Evolutionary conservation across 1,140 invertebrate genomes (phyloP), one percentile per base, ranked within the genome.

Genomic region (Drosophila carrolli): DNA sequence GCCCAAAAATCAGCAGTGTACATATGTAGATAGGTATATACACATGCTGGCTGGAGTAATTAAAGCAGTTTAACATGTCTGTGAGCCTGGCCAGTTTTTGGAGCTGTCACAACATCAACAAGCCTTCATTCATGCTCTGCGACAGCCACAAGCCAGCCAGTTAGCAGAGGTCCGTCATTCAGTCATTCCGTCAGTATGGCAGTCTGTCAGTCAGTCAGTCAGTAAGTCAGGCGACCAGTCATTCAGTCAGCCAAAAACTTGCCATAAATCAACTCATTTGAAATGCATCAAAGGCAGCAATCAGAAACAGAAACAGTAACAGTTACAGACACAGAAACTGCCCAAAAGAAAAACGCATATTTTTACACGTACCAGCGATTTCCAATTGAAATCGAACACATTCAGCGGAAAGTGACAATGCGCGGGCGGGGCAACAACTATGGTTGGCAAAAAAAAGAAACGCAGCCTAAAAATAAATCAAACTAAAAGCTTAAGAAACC

Each of bases 181-280:
- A 10, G 61, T 27, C 58, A 41, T 41, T 53, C 44, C 32, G 47
- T 11, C 67, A 62, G 63, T 53, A 53, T 68, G 54, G 56, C 66
- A 35, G 59, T 43, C 71, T 32, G 29, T 46, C 46, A 10, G 61
- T 27, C 58, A 41, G 43, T 53, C 51, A 38, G 47, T 11, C 67
- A 66, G 63, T 53, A 53, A 74, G 54, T 60, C 66, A 35, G 55
- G 40, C 71, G 63, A 23, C 40, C 61, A 40, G 61, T 54, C 67
- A 63, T 54, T 56, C 59, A 56, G 54, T 32, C 53, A 81, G 67
- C 82, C 82, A 58, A 86, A 86, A 86, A 77, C 59, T 86, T 79
- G 83, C 83, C 83, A 86, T 86, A 86, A 86, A 86, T 86, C 83
- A 86, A 86, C 83, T 89, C 83, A 89, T 86, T 86, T 86, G 84